Percentiles rank a stretch among this genome's conserved stretches.
Evolutionary conservation across 2,113 vertebrate genomes (phyloP).

Genomic region (Scytalopus superciliaris): DNA sequence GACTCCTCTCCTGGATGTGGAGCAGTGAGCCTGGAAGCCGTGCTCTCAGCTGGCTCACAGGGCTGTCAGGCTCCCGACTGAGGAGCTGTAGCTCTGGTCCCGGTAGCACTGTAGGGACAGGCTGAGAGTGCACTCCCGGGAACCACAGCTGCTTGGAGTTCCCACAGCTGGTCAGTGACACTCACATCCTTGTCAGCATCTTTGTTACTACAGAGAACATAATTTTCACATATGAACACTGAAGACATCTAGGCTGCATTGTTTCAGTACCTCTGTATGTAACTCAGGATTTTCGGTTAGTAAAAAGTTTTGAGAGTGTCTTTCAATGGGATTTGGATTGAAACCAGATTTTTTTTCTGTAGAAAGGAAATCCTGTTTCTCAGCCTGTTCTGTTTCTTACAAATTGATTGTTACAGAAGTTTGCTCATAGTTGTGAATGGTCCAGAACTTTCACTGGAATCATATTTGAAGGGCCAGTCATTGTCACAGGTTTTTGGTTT

Average conservation of each 20-base stretch:
- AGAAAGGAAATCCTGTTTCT: neutral
- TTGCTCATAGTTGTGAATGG: neutral
- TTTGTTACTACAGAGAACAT: neutral
- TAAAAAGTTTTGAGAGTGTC: neutral
- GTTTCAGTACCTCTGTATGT: neutral
- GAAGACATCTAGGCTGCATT: neutral
- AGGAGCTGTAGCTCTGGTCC: neutral
- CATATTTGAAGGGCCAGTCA: neutral
- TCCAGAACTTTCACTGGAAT: conserved; percentile 6
- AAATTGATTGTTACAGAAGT: conserved; percentile 2
- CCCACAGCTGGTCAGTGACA: conserved; percentile 36
- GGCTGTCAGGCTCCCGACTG: neutral
- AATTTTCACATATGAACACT: neutral
- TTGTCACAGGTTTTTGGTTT: neutral
- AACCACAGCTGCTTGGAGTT: conserved; percentile 26
- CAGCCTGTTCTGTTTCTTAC: conserved; percentile 21
- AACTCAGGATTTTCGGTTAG: neutral
- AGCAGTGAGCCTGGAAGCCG: neutral
- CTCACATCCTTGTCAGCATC: conserved; percentile 34
- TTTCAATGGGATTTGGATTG: neutral
- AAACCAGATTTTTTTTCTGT: conserved; percentile 17
- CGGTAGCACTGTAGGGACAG: neutral
- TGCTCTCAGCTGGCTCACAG: neutral
- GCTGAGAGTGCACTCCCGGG: neutral
- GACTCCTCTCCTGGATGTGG: neutral